phyloP scores from a whole-genome alignment of 2,113 vertebrate genomes.

The Cyphotilapia sp. region DNA sequence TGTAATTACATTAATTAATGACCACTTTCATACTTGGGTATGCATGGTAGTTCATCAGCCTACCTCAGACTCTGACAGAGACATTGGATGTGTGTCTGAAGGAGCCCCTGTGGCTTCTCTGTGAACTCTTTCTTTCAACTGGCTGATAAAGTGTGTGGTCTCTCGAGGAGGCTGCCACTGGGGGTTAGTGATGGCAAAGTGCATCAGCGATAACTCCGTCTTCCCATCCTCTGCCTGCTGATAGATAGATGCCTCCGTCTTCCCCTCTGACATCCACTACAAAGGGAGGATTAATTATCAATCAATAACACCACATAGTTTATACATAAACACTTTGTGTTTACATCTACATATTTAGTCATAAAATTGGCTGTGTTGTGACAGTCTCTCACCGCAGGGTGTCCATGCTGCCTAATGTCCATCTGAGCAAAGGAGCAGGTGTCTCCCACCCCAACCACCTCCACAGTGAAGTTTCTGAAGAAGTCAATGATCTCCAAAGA shows the following conservation, averaged over 20 bases:
- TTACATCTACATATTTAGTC: neutral
- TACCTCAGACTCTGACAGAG: slow-evolving; percentile 87
- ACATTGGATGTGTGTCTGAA: slow-evolving; percentile 78
- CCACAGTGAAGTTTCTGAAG: slow-evolving; percentile 96
- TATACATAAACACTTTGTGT: neutral
- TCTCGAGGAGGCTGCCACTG: slow-evolving; percentile 94
- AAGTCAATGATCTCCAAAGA: slow-evolving; percentile 98
- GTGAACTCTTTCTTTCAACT: slow-evolving; percentile 92
- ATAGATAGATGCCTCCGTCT: slow-evolving; percentile 96
- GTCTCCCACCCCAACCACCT: slow-evolving; percentile 94
- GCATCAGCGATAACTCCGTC: slow-evolving; percentile 96
- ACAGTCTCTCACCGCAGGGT: slow-evolving; percentile 81
- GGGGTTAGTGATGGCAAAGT: slow-evolving; percentile 97
- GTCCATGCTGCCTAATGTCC: slow-evolving; percentile 96
- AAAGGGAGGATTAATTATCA: neutral
- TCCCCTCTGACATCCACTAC: slow-evolving; percentile 93
- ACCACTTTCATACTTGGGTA: neutral
- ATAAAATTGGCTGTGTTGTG: neutral
- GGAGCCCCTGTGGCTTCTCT: slow-evolving; percentile 78
- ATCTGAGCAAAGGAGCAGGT: slow-evolving; percentile 98
- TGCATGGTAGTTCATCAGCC: neutral
- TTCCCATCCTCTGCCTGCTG: slow-evolving; percentile 97
- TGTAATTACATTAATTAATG: neutral
- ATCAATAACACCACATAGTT: neutral
- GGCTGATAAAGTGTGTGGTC: slow-evolving; percentile 94